A percentile compares a stretch with the other conserved stretches of the same genome.
Evolutionary conservation across 2,113 vertebrate species (phyloP).

Genomic region (Triplophysa rosa): DNA sequence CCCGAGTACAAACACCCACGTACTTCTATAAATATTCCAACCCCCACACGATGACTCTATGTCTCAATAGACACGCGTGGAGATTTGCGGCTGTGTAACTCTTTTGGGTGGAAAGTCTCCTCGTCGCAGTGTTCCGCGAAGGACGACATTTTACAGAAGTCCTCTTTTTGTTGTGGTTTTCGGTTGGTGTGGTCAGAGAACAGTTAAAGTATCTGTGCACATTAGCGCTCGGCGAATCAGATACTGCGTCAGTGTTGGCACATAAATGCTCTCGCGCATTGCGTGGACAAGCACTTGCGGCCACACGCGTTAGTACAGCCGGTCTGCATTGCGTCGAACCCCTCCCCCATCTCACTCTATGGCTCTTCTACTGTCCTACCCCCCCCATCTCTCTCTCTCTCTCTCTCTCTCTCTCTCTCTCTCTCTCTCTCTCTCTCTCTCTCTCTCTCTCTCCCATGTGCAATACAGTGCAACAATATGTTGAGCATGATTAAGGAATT

Average conservation of each 20-base stretch:
- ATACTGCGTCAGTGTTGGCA: constrained; percentile 70
- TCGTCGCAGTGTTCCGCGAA: constrained; percentile 3
- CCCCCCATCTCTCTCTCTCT: constrained; percentile 39
- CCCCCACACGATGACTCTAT: background rate
- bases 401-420: constrained; percentile 56
- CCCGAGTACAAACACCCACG: constrained; percentile 38
- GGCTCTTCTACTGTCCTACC: constrained; percentile 38
- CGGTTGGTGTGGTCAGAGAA: constrained; percentile 23
- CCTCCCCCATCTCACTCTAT: constrained; percentile 66
- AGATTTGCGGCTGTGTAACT: background rate
- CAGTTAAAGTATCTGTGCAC: constrained; percentile 45
- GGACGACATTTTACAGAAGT: constrained; percentile 12
- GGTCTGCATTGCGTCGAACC: constrained; percentile 83
- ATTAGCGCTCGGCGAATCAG: constrained; percentile 54
- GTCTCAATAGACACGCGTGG: background rate
- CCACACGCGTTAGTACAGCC: constrained; percentile 71
- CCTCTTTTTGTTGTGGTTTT: constrained; percentile 26
- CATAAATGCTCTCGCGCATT: constrained; percentile 62
- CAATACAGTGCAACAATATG: constrained; percentile 67
- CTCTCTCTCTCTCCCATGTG: constrained; percentile 63
- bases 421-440: constrained; percentile 35
- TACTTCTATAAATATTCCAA: constrained; percentile 28
- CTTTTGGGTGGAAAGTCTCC: background rate
- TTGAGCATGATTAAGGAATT: constrained; percentile 64
- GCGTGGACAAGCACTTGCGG: constrained; percentile 70